Percentiles rank a stretch among this genome's conserved stretches.
Evolutionary conservation across 1,140 invertebrate species (phyloP).

Genomic region (Euura lappo): DNA sequence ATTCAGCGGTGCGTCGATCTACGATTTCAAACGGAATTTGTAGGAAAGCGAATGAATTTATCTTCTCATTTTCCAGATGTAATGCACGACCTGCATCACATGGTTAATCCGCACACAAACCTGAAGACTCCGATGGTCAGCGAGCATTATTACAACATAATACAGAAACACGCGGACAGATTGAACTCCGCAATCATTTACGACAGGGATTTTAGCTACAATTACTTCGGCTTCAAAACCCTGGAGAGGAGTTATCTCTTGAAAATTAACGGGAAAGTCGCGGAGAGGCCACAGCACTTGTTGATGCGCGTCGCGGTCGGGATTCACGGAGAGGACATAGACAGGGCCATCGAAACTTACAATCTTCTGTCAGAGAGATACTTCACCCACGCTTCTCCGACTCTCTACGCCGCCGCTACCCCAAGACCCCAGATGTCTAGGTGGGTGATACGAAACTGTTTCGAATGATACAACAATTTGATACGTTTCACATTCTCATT

Average conservation of each 20-base stretch:
- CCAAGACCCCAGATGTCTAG: constrained; percentile 90
- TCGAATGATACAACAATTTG: background rate
- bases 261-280: constrained; percentile 93
- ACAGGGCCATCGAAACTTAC: constrained; percentile 95
- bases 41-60: constrained; percentile 20
- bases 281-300: constrained; percentile 98
- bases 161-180: constrained; percentile 85
- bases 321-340: constrained; percentile 94
- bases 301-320: constrained; percentile 97
- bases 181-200: constrained; percentile 98
- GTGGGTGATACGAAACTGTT: constrained; percentile 35
- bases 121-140: constrained; percentile 83
- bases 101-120: constrained; percentile 76
- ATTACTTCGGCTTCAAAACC: constrained; percentile 99
- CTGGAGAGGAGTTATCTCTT: constrained; percentile 95
- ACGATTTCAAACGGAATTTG: background rate
- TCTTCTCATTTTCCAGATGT: constrained; percentile 76
- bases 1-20: constrained; percentile 75
- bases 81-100: constrained; percentile 84
- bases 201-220: constrained; percentile 96
- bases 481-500: constrained; percentile 15
- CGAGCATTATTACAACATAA: constrained; percentile 81
- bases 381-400: constrained; percentile 98
- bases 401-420: constrained; percentile 95
- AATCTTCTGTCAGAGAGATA: constrained; percentile 94